Conservation (phyloP, 2,113 vertebrate genomes). For the Ctenodactylus gundi region DNA sequence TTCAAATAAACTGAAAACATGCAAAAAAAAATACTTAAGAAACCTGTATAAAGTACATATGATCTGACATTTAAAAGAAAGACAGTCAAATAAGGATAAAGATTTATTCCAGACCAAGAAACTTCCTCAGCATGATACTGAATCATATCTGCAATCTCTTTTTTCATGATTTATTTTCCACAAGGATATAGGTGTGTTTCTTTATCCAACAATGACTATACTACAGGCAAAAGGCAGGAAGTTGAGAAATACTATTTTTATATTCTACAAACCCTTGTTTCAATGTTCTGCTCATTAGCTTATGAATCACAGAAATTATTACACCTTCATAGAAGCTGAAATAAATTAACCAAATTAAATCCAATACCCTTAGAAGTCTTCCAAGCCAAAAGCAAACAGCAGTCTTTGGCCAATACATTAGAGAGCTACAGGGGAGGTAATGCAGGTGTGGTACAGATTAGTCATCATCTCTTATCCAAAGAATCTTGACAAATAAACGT, state of each 20-base stretch:
- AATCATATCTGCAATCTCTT: background rate
- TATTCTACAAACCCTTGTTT: background rate
- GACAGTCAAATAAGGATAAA: background rate
- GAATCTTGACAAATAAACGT: background rate
- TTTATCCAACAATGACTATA: background rate
- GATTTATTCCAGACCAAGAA: background rate
- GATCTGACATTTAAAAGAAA: background rate
- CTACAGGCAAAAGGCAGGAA: background rate
- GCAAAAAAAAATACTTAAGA: background rate
- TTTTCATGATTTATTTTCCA: background rate
- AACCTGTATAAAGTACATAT: background rate
- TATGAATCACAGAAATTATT: conserved; percentile 10
- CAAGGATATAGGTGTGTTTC: background rate
- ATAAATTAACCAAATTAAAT: background rate
- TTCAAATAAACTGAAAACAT: background rate
- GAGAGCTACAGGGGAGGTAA: background rate
- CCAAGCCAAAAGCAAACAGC: background rate
- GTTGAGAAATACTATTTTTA: conserved; percentile 7
- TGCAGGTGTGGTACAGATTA: background rate
- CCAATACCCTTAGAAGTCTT: background rate
- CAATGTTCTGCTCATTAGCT: background rate
- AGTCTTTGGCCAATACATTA: background rate
- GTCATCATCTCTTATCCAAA: background rate
- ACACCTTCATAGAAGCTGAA: background rate
- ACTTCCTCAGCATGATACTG: background rate